A percentile compares a stretch with the other conserved stretches of the same genome.
Evolutionary conservation across 2,797 vertebrate genomes (phyloP).

Genomic region (Sebastes trivittatus): DNA sequence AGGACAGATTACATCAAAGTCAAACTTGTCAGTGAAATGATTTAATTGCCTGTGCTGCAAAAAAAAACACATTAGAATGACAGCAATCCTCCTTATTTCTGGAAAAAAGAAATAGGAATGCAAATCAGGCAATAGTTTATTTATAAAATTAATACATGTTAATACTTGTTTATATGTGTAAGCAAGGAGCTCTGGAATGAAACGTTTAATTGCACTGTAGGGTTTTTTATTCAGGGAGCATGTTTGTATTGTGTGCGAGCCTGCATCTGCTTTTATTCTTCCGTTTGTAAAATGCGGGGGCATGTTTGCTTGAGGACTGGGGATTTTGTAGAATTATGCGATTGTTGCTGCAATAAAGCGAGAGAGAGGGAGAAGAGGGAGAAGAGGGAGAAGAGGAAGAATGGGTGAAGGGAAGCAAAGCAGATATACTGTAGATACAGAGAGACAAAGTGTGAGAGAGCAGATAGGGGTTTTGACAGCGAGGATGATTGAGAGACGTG

Average conservation of each 20-base stretch:
- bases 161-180: slow-evolving; percentile 15
- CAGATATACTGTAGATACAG: slow-evolving; percentile 13
- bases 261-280: slow-evolving; percentile 39
- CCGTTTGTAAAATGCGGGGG: slow-evolving; percentile 39
- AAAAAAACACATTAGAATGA: neutral
- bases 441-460: neutral
- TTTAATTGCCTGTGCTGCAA: neutral
- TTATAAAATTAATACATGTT: neutral
- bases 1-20: slow-evolving; percentile 2
- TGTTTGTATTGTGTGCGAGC: neutral
- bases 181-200: slow-evolving; percentile 11
- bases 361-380: neutral
- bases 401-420: neutral
- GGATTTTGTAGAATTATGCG: slow-evolving; percentile 50
- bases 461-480: slow-evolving; percentile 5
- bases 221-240: slow-evolving; percentile 21
- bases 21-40: neutral
- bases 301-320: slow-evolving; percentile 35
- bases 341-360: slow-evolving; percentile 24
- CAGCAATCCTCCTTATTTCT: neutral
- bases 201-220: slow-evolving; percentile 15
- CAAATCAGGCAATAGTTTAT: neutral
- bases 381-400: neutral
- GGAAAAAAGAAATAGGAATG: neutral
- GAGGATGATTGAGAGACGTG: slow-evolving; percentile 33